Percentiles rank a stretch among this genome's conserved stretches.
Evolutionary conservation across 2,797 vertebrate genomes (phyloP).

Genomic region (Sebastes steindachneri): DNA sequence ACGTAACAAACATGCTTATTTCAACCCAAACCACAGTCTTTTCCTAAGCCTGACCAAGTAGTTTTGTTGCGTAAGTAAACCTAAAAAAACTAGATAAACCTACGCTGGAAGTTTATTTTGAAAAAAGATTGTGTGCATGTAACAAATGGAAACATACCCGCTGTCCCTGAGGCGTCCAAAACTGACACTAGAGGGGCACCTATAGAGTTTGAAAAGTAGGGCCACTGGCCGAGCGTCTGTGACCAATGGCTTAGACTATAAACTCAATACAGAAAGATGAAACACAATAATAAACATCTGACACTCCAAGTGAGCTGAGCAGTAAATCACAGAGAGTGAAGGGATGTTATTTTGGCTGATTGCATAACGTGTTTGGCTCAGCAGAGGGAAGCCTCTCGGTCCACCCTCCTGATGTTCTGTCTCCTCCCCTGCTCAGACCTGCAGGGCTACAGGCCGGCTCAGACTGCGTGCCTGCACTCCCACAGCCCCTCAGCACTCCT

Average conservation of each 20-base stretch:
- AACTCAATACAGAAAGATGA: neutral
- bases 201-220: no score
- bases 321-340: constrained; percentile 23
- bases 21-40: no score
- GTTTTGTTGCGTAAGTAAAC: no score
- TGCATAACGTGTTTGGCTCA: constrained; percentile 28
- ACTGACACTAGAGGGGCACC: no score
- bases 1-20: no score
- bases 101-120: no score
- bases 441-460: neutral
- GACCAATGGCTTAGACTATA: neutral
- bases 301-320: neutral
- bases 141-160: accelerated
- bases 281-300: neutral
- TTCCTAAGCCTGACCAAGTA: no score
- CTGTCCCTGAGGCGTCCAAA: no score
- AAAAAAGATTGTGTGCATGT: no score
- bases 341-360: constrained; percentile 27
- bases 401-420: neutral
- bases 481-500: neutral
- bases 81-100: no score
- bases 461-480: neutral
- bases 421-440: constrained; percentile 5
- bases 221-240: neutral
- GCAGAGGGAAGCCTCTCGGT: neutral